Conservation (phyloP, 2,113 vertebrate genomes). For the Amphilophus citrinellus region DNA sequence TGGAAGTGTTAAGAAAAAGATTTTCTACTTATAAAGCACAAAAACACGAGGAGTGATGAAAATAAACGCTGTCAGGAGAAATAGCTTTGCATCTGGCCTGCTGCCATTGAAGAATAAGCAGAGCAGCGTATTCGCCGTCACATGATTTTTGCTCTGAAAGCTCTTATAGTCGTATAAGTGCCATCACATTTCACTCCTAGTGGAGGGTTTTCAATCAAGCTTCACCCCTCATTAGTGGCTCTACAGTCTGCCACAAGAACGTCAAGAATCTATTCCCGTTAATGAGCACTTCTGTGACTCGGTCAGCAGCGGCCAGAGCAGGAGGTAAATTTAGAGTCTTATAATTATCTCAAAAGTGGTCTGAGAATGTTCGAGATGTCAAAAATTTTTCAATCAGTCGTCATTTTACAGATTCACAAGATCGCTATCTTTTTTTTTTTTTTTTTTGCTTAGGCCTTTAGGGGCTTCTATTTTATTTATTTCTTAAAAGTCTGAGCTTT, state of each 20-base stretch:
- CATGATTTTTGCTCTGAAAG: background rate
- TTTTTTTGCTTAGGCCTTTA: conserved; percentile 27
- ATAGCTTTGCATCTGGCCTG: background rate
- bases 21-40: background rate
- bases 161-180: conserved; percentile 22
- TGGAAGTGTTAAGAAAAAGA: background rate
- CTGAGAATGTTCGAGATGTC: conserved; percentile 23
- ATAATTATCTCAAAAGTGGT: conserved; percentile 54
- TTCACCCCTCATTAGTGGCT: conserved; percentile 59
- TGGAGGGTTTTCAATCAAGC: conserved; percentile 61
- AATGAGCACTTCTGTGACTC: conserved; percentile 57
- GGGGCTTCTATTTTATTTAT: conserved; percentile 47
- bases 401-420: conserved; percentile 25
- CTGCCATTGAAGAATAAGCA: background rate
- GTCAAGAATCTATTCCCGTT: conserved; percentile 41
- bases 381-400: conserved; percentile 35
- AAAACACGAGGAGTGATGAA: background rate
- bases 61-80: background rate
- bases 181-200: conserved; percentile 29
- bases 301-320: conserved; percentile 44
- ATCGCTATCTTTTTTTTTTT: conserved; percentile 41
- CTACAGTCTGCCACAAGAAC: conserved; percentile 19
- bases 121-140: background rate
- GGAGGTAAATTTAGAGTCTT: conserved; percentile 48
- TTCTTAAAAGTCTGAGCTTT: conserved; percentile 59